Conservation (phyloP, 1,140 invertebrate species). For the Temnothorax curvispinosus region DNA sequence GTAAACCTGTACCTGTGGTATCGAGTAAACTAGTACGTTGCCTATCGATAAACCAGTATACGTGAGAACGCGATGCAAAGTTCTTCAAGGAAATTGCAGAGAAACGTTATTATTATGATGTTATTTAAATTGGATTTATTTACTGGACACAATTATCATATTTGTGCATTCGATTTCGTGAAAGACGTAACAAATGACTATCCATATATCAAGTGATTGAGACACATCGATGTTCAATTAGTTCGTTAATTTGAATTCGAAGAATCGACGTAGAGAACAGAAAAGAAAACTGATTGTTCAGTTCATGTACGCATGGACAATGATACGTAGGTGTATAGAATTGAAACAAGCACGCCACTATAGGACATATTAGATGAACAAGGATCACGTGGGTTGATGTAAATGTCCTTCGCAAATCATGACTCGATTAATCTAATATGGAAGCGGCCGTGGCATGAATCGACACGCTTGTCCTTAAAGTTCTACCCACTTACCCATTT, state of each 20-base stretch:
- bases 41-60: slow-evolving; percentile 16
- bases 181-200: not conserved
- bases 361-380: not conserved
- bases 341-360: not conserved
- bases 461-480: not conserved
- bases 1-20: slow-evolving; percentile 22
- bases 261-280: too few species aligned
- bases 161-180: not conserved
- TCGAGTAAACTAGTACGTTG: not conserved
- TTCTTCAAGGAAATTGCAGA: not conserved
- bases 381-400: not conserved
- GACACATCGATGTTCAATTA: too few species aligned
- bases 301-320: not conserved
- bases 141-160: not conserved
- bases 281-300: too few species aligned
- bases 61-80: slow-evolving; percentile 21
- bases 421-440: slow-evolving; percentile 39
- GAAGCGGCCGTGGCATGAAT: not conserved
- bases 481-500: not conserved
- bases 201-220: not conserved
- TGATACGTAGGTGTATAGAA: not conserved
- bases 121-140: not conserved
- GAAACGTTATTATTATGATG: not conserved
- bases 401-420: slow-evolving; percentile 2
- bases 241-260: too few species aligned